These are phyloP conservation scores for Chaetorhynchus papuensis DNA, from an alignment of 2,113 vertebrate genomes.

Conservation along the genomic window DNA sequence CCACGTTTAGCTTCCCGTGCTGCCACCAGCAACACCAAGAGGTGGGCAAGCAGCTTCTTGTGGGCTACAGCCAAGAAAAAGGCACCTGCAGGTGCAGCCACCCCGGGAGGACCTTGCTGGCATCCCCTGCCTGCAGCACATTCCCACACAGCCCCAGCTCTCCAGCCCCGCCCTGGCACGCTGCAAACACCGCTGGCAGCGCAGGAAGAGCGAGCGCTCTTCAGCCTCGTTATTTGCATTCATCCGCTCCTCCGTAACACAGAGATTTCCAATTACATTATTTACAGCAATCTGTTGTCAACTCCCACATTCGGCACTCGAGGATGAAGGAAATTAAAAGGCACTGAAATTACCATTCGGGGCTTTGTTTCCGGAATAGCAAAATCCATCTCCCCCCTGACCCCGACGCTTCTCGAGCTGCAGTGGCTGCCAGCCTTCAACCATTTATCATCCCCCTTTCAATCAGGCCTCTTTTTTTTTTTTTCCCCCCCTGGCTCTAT, in stretches of 20 bases:
- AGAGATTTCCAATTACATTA: conserved; percentile 62
- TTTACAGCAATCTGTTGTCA: conserved; percentile 47
- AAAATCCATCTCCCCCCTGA: background rate
- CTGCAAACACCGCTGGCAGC: background rate
- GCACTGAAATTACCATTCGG: background rate
- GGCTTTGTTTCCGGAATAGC: conserved; percentile 27
- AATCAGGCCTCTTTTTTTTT: background rate
- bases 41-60: background rate
- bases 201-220: background rate
- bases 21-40: background rate
- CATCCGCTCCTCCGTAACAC: conserved; percentile 11
- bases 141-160: background rate
- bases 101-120: background rate
- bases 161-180: background rate
- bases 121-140: background rate
- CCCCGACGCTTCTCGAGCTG: background rate
- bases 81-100: background rate
- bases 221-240: conserved; percentile 31
- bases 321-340: conserved; percentile 47
- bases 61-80: background rate
- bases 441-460: conserved; percentile 28
- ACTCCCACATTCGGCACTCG: conserved; percentile 26
- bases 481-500: background rate
- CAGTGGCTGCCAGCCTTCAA: background rate
- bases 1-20: background rate